Percentiles rank a stretch among this genome's conserved stretches.
These are phyloP conservation scores for Theretra japonica DNA, from an alignment of 2,888 invertebrate genomes.

Conservation along the genomic window DNA sequence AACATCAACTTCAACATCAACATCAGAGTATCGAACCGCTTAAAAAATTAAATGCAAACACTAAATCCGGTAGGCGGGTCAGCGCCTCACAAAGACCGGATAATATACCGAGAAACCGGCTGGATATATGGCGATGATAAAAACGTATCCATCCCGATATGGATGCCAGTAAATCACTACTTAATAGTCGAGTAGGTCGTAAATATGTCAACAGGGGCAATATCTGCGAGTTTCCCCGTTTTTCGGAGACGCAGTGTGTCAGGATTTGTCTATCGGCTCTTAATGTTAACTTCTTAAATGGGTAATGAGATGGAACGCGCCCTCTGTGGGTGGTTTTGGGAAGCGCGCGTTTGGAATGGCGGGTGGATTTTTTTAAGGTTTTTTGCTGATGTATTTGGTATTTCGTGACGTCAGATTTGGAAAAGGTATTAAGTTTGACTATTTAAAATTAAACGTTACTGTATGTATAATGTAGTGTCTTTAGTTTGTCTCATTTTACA, in stretches of 20 bases:
- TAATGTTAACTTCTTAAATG: conserved; percentile 28
- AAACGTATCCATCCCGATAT: conserved; percentile 84
- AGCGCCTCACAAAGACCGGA: conserved; percentile 63
- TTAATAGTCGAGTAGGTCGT: conserved; percentile 81
- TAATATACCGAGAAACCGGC: conserved; percentile 73
- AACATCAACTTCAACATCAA: too few species aligned
- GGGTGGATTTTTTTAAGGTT: not conserved
- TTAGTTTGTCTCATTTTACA: too few species aligned
- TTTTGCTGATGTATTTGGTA: not conserved
- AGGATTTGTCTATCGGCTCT: conserved; percentile 50
- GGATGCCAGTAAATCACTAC: conserved; percentile 81
- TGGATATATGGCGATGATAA: conserved; percentile 81
- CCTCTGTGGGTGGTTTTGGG: not conserved
- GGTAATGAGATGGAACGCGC: conserved; percentile 23
- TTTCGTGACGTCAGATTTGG: too few species aligned
- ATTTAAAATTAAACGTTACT: too few species aligned
- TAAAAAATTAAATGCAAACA: conserved; percentile 13
- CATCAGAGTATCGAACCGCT: too few species aligned
- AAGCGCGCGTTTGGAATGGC: not conserved
- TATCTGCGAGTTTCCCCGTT: conserved; percentile 61
- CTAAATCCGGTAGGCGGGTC: conserved; percentile 44
- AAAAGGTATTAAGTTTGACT: too few species aligned
- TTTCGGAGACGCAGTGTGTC: conserved; percentile 51
- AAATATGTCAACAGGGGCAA: conserved; percentile 84
- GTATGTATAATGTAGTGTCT: too few species aligned